Evolutionary conservation across 2,113 vertebrate species (phyloP).

Genomic region (Cacatua alba): DNA sequence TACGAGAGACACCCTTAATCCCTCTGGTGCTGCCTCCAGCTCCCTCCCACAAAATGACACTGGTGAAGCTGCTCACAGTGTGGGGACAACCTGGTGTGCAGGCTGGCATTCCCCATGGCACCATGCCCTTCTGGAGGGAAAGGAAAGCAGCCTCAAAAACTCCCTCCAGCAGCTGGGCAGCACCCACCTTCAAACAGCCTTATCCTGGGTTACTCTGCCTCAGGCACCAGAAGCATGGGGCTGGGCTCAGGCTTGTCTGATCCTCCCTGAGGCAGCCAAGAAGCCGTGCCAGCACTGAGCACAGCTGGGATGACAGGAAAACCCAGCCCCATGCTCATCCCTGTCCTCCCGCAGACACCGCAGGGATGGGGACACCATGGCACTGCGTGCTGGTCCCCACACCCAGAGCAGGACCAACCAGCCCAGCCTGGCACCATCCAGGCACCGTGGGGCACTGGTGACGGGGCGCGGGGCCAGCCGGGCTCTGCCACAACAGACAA

Average conservation of each 20-base stretch:
- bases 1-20: background rate
- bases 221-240: background rate
- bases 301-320: background rate
- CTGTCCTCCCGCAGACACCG: background rate
- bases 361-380: background rate
- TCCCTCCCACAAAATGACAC: fast-evolving
- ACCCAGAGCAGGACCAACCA: background rate
- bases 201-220: fast-evolving
- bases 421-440: background rate
- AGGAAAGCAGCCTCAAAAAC: background rate
- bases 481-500: background rate
- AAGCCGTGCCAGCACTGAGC: background rate
- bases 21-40: background rate
- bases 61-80: background rate
- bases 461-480: background rate
- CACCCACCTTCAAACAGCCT: background rate
- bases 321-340: background rate
- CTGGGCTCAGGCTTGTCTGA: fast-evolving
- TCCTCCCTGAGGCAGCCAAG: background rate
- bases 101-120: background rate
- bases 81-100: fast-evolving
- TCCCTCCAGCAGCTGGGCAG: background rate
- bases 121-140: background rate
- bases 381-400: background rate
- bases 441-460: background rate